Base-by-base conservation (phyloP, 2,797 vertebrate genomes). In the Lacerta agilis region DNA sequence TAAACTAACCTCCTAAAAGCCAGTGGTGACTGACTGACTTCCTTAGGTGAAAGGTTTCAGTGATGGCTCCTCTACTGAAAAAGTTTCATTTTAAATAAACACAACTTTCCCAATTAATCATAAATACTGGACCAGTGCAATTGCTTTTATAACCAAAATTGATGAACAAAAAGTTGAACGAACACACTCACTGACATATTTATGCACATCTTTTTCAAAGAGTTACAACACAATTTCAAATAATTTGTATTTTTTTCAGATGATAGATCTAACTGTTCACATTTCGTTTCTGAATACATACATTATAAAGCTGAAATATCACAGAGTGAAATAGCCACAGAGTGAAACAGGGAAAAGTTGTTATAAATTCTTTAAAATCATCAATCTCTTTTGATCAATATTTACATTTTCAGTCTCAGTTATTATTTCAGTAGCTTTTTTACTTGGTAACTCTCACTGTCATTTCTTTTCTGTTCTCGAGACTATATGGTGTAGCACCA, bases 351-450 rank as follows among this genome's bases (percentile, higher is more conserved):
- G 23, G 55, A 88, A 92, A 66, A 0, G 33, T 72, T 49, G 66
- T 8, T 89, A 2, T 77, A 75, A 69, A 82, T 85, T 15, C 10
- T 36, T 71, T 17, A 43, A 3, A 87, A 25, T 91, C 78, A 77
- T 87, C 43, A 29, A 4, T 91, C 6, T 88, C 91, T 67, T 49
- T 87, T 36, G 86, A 58, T 89, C 45, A 89, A 43, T 87, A 83
- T 41, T 83, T 79, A 90, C 29, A 86, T 71, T 83, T n/a, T 87
- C 55, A 86, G 85, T 36, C 61, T 90, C 8, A 82, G 45, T 86
- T 83, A 89, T 0, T 92, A 75, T 89, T 92, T 88, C 72, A 71
- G 87, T 78, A 93, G 81, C 58, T 38, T 79, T 55, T 86, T 27
- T 55, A 55, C 1, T 36, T 86, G 66, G 43, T 58, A 64, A 55